Evolutionary conservation across 2,888 invertebrate species (phyloP).

Genomic region (Pristionchus mayeri): DNA sequence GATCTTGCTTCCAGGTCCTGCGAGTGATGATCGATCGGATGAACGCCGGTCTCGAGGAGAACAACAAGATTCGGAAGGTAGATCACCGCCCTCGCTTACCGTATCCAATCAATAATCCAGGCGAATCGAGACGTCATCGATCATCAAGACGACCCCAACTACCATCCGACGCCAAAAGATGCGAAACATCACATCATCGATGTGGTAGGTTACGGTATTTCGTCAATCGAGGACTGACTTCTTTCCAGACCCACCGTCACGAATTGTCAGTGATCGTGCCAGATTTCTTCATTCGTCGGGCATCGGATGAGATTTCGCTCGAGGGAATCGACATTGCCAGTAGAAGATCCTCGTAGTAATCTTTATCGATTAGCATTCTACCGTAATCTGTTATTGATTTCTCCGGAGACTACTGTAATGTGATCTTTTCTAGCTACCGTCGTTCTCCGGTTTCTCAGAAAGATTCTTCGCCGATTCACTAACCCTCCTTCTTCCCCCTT

Average conservation of each 20-base stretch:
- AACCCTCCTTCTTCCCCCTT: no score
- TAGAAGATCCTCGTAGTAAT: slow-evolving; percentile 40
- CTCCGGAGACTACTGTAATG: not conserved
- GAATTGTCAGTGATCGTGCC: slow-evolving; percentile 62
- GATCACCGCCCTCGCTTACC: slow-evolving; percentile 49
- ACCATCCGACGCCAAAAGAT: slow-evolving; percentile 9
- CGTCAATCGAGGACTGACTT: not conserved
- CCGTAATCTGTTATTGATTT: not conserved
- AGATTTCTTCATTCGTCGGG: slow-evolving; percentile 63
- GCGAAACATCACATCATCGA: slow-evolving; percentile 3
- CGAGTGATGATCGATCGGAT: slow-evolving; percentile 63
- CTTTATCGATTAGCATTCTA: slow-evolving; percentile 19
- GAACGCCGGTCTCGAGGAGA: slow-evolving; percentile 61
- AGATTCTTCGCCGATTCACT: slow-evolving; percentile 18
- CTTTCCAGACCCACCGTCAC: slow-evolving; percentile 52
- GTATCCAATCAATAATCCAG: slow-evolving; percentile 6
- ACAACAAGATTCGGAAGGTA: slow-evolving; percentile 60
- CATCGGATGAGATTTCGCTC: slow-evolving; percentile 52
- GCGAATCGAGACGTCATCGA: slow-evolving; percentile 15
- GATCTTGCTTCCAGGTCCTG: slow-evolving; percentile 53
- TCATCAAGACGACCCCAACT: not conserved
- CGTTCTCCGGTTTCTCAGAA: slow-evolving; percentile 34
- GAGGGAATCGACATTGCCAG: slow-evolving; percentile 39
- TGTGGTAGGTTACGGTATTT: not conserved
- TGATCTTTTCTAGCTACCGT: slow-evolving; percentile 9